Evolutionary conservation across 2,113 vertebrate species (phyloP).

Genomic region (Lathamus discolor): DNA sequence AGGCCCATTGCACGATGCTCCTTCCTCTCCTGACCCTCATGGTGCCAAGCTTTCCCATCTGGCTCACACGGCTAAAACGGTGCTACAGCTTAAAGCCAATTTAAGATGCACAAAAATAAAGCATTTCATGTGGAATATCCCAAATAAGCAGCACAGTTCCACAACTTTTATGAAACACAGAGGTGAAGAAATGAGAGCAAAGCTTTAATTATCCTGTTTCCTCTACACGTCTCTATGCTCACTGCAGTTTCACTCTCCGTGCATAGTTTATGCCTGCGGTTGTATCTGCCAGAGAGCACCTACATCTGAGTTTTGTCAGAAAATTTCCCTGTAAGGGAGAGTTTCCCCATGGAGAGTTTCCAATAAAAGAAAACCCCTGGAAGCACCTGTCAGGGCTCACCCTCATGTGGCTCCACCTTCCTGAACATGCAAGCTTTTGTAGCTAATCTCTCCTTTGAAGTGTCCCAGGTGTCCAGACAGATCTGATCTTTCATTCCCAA

Average conservation of each 20-base stretch:
- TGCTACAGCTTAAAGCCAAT: not conserved
- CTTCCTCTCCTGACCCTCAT: not conserved
- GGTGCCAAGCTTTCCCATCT: not conserved
- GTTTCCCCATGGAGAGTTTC: not conserved
- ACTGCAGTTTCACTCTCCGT: not conserved
- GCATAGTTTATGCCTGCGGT: not conserved
- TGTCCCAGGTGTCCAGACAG: not conserved
- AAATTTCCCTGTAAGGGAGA: not conserved
- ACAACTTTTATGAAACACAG: not conserved
- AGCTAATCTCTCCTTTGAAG: constrained; percentile 19
- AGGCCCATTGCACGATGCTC: not conserved
- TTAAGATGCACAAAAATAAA: not conserved
- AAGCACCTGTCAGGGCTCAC: not conserved
- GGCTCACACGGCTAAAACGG: not conserved
- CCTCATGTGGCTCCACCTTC: not conserved
- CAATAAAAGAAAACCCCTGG: not conserved
- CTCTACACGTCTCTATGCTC: not conserved
- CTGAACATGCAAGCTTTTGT: not conserved
- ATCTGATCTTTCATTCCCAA: constrained; percentile 16
- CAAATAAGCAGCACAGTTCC: not conserved
- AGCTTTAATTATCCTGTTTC: not conserved
- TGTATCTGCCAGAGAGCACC: not conserved
- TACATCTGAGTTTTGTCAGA: not conserved
- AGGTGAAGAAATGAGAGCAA: not conserved
- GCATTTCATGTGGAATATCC: not conserved